These are phyloP conservation scores for Drosophila borborema DNA, from an alignment of 2,888 invertebrate species.

Conservation along the genomic window DNA sequence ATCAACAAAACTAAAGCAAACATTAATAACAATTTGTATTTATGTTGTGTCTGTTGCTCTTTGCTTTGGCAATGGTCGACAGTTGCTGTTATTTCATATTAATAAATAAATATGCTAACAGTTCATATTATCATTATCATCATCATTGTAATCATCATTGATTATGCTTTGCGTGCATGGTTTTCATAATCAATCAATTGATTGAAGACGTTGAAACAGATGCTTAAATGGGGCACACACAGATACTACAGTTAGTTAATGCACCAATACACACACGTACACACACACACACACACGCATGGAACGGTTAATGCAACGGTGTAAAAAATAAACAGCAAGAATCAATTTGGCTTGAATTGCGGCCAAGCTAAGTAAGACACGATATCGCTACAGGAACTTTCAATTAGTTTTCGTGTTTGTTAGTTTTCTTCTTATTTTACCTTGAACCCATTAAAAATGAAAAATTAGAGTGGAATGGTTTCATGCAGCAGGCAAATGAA, in stretches of 20 bases:
- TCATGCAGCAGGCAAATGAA: not conserved
- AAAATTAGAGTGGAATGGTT: no score
- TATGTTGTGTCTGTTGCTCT: conserved; percentile 16
- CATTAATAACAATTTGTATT: conserved; percentile 63
- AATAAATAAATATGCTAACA: conserved; percentile 66
- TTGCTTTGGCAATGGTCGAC: conserved; percentile 14
- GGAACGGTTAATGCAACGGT: conserved; percentile 40
- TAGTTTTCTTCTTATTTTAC: not conserved
- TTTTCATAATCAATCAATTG: conserved; percentile 73
- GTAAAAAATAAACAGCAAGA: conserved; percentile 5
- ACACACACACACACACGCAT: not conserved
- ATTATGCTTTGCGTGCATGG: conserved; percentile 54
- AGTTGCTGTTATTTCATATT: conserved; percentile 54
- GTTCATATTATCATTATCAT: conserved; percentile 37
- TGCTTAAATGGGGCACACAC: conserved; percentile 42
- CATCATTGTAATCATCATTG: conserved; percentile 37
- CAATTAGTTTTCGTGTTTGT: conserved; percentile 7
- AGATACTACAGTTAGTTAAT: conserved; percentile 29
- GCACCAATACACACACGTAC: conserved; percentile 15
- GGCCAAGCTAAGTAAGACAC: not conserved
- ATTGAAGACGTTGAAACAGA: conserved; percentile 48
- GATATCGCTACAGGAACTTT: conserved; percentile 2
- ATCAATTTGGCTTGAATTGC: conserved; percentile 19
- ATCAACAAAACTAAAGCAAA: conserved; percentile 50
- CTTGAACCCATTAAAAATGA: not conserved